These are phyloP conservation scores for Hypena proboscidalis DNA, from an alignment of 2,888 invertebrate species.

Conservation along the genomic window DNA sequence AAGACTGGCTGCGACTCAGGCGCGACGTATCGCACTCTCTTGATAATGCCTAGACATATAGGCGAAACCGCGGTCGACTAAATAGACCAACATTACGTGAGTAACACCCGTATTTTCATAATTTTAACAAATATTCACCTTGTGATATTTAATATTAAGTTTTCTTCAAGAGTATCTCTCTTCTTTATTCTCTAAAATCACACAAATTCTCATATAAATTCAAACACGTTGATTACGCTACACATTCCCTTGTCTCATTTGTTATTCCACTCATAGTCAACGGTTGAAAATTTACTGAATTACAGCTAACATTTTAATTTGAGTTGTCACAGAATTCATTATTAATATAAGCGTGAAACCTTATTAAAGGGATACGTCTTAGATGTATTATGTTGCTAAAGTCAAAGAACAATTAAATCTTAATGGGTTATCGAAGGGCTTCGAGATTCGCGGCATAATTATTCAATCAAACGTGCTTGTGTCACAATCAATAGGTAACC, in stretches of 20 bases:
- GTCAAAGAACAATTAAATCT: neutral
- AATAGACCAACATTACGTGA: no score
- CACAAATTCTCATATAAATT: constrained; percentile 12
- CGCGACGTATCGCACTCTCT: no score
- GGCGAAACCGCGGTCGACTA: no score
- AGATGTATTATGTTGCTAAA: constrained; percentile 1
- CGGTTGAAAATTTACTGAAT: constrained; percentile 31
- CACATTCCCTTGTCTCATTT: constrained; percentile 21
- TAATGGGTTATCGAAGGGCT: neutral
- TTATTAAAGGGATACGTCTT: constrained; percentile 41
- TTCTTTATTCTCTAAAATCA: neutral
- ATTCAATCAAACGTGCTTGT: no score
- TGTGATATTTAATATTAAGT: no score
- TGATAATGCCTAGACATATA: no score
- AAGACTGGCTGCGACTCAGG: no score
- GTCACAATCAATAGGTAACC: no score
- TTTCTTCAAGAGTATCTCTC: no score
- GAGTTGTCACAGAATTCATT: constrained; percentile 5
- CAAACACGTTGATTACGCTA: constrained; percentile 9
- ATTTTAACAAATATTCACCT: no score
- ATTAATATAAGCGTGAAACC: constrained; percentile 13
- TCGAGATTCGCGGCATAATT: no score
- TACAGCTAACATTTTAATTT: constrained; percentile 24
- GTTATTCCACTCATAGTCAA: constrained; percentile 8
- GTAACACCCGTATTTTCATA: no score